Evolutionary conservation across 2,888 invertebrate genomes (phyloP), one percentile per base, ranked within the genome.

Genomic region (Harpalus rubripes): DNA sequence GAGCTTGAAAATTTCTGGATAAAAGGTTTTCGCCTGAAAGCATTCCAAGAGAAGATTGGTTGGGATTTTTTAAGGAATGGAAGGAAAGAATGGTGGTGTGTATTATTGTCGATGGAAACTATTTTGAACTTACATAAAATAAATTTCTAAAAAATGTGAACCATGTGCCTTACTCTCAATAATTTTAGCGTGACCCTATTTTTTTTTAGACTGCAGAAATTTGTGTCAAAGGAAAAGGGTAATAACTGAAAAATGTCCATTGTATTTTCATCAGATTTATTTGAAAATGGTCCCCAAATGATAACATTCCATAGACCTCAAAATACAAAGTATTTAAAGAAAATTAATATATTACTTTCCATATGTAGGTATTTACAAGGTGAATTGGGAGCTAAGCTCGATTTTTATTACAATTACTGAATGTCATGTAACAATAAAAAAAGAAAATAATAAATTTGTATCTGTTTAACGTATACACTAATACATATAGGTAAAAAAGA

Each of bases 251-350:
- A 52, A 52, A 8, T 12, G 12, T 52, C 4, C 44, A 52, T 52
- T 12, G 44, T 52, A 52, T 79, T 87, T 87, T 87, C 88, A 88
- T 88, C 88, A 88, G 88, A 88, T 88, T 84, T 84, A 84, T 87
- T 87, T 87, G 86, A 87, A 88, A 88, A 88, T 88, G 89, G 88
- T 88, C 89, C 89, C 89, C 88, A 88, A 88, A 89, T 88, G 87
- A 88, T 88, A 88, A 88, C 88, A 89, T 88, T 88, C 89, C 89
- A 88, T 88, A 88, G 88, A 88, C 89, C 88, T 88, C 87, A 86
- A 87, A 86, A 87, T 86, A 87, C 87, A 86, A 87, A 86, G 87
- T 86, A 87, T 86, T 86, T 86, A 87, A 85, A 87, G 85, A 87
- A 81, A 79, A 82, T 87, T 87, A 87, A 85, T 87, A 87, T 86